Conservation (phyloP, 2,113 vertebrate species). For the Catharus minimus region DNA sequence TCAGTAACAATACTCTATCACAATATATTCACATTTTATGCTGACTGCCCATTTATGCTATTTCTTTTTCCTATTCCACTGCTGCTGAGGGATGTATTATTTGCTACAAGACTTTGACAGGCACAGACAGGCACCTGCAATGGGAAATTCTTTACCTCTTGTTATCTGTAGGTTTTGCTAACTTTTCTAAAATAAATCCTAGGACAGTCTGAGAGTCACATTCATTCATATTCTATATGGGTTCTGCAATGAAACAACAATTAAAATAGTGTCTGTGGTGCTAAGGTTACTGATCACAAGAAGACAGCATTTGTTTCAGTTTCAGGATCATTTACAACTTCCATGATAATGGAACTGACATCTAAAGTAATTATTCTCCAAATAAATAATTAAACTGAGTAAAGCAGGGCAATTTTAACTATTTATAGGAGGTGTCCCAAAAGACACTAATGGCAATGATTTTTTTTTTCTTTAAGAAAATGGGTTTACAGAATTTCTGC, state of each 20-base stretch:
- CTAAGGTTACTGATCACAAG: not conserved
- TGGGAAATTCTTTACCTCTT: not conserved
- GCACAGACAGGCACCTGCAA: not conserved
- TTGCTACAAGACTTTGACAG: not conserved
- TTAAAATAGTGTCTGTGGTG: not conserved
- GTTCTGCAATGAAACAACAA: not conserved
- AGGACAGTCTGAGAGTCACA: not conserved
- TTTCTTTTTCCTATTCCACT: not conserved
- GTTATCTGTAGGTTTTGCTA: not conserved
- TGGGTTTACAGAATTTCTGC: not conserved
- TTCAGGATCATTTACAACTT: constrained; percentile 12
- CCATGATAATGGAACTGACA: not conserved
- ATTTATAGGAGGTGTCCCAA: constrained; percentile 19
- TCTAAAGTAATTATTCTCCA: constrained; percentile 33
- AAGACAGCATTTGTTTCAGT: not conserved
- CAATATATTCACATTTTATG: not conserved
- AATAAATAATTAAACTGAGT: constrained; percentile 49
- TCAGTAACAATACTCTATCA: not conserved
- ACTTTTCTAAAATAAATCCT: not conserved
- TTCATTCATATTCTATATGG: not conserved
- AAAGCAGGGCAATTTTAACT: constrained; percentile 25
- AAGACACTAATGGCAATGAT: not conserved
- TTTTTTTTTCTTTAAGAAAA: constrained; percentile 22
- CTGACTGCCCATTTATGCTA: not conserved
- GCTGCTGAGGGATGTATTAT: not conserved